Evolutionary conservation across 2,113 vertebrate species (phyloP).

Genomic region (Opisthocomus hoazin): DNA sequence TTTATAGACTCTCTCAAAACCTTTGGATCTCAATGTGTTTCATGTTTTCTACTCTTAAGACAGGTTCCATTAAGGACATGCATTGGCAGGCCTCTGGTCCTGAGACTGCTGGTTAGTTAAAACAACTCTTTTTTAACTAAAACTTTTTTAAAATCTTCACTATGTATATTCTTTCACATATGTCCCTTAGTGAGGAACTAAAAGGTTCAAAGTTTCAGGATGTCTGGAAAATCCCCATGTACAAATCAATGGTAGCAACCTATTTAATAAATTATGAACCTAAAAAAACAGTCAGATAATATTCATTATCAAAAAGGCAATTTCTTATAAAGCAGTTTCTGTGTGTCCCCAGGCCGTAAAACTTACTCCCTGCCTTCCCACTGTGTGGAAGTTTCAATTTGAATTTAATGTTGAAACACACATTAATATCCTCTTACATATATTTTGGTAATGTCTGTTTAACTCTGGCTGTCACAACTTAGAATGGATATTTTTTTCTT

Average conservation of each 20-base stretch:
- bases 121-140: background rate
- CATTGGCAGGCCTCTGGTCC: background rate
- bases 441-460: slow-evolving; percentile 47
- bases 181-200: slow-evolving; percentile 21
- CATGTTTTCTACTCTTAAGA: slow-evolving; percentile 4
- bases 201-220: slow-evolving; percentile 49
- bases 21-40: slow-evolving; percentile 9
- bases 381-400: slow-evolving; percentile 44
- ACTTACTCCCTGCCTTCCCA: slow-evolving; percentile 6
- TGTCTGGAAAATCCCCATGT: slow-evolving; percentile 49
- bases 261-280: slow-evolving; percentile 60
- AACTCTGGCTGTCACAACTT: background rate
- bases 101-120: slow-evolving; percentile 17
- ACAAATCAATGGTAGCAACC: slow-evolving; percentile 53
- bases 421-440: slow-evolving; percentile 17
- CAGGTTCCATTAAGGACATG: background rate
- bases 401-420: slow-evolving; percentile 51
- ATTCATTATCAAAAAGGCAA: slow-evolving; percentile 44
- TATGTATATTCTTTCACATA: slow-evolving; percentile 27
- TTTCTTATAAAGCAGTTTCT: slow-evolving; percentile 47
- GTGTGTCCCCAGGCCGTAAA: slow-evolving; percentile 9
- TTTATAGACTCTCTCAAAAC: slow-evolving; percentile 20
- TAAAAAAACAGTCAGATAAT: slow-evolving; percentile 49
- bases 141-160: slow-evolving; percentile 36
- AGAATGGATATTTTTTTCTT: background rate